Evolutionary conservation across 1,140 invertebrate genomes (phyloP).

Genomic region (Mylabris phalerata): DNA sequence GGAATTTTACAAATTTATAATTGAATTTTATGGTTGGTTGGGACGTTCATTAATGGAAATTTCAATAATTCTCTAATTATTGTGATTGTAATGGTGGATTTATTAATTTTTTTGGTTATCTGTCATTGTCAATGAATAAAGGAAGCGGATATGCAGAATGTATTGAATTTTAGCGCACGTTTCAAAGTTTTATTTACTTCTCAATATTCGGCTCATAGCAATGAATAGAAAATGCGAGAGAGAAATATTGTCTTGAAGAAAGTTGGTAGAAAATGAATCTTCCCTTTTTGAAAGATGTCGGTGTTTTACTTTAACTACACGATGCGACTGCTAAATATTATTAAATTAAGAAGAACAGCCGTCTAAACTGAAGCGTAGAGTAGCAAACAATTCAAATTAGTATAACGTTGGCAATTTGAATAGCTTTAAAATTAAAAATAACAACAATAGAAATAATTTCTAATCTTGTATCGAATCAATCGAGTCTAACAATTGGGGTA

Average conservation of each 20-base stretch:
- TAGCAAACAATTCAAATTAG: conserved; percentile 7
- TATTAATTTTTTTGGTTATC: neutral
- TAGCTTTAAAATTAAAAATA: too few relatives aligned
- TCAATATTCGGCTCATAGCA: conserved; percentile 18
- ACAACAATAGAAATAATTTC: too few relatives aligned
- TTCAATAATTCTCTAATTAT: too few relatives aligned
- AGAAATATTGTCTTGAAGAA: conserved; percentile 28
- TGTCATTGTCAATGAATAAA: conserved; percentile 20
- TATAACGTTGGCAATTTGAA: too few relatives aligned
- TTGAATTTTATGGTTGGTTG: conserved; percentile 18
- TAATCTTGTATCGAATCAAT: too few relatives aligned
- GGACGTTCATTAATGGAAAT: conserved; percentile 25
- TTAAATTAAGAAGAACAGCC: conserved; percentile 36
- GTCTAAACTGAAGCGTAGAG: conserved; percentile 26
- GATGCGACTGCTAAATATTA: conserved; percentile 33
- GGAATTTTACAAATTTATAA: neutral
- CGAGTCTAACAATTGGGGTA: too few relatives aligned
- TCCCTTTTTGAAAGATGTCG: conserved; percentile 25
- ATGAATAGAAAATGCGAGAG: neutral
- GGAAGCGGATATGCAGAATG: conserved; percentile 12
- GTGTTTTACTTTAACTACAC: conserved; percentile 29
- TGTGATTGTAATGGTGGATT: too few relatives aligned
- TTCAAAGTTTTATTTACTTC: conserved; percentile 22
- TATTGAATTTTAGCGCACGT: conserved; percentile 19
- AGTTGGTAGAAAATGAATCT: conserved; percentile 24